phyloP scores from a whole-genome alignment of 2,113 vertebrate species.

The Cryptomyrus ogoouensis region DNA sequence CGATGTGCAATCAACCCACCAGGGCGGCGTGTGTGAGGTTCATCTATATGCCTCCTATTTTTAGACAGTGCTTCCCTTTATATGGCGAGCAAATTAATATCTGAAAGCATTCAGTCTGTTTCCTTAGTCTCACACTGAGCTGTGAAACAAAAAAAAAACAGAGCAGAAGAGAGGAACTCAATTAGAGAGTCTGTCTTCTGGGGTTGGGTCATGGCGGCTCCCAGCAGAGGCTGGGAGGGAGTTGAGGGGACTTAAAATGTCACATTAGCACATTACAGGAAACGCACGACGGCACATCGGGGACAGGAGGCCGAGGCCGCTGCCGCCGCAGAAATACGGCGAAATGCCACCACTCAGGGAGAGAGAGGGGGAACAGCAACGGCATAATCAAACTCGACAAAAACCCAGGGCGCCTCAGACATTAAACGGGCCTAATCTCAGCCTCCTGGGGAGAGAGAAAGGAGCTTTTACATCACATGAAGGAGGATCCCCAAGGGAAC shows the following conservation, averaged over 20 bases:
- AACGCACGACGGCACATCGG: neutral
- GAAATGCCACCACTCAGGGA: neutral
- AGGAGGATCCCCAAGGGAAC: neutral
- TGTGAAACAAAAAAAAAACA: neutral
- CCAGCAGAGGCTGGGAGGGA: neutral
- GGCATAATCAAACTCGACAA: neutral
- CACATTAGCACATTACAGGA: neutral
- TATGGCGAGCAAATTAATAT: neutral
- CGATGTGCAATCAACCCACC: neutral
- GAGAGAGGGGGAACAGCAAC: neutral
- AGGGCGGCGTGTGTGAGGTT: neutral
- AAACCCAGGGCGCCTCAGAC: neutral
- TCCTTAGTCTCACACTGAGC: neutral
- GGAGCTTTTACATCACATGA: neutral
- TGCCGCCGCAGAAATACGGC: neutral
- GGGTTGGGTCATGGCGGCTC: neutral
- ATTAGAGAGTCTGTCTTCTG: neutral
- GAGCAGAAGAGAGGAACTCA: neutral
- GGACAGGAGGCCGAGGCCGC: neutral
- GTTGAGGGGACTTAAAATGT: neutral
- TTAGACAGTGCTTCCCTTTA: neutral
- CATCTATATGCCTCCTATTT: neutral
- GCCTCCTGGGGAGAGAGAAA: neutral
- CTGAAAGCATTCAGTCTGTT: neutral
- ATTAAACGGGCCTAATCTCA: slow-evolving; percentile 15